These are phyloP conservation scores for Delphinus delphis DNA, from an alignment of 2,113 vertebrate species.

Conservation along the genomic window DNA sequence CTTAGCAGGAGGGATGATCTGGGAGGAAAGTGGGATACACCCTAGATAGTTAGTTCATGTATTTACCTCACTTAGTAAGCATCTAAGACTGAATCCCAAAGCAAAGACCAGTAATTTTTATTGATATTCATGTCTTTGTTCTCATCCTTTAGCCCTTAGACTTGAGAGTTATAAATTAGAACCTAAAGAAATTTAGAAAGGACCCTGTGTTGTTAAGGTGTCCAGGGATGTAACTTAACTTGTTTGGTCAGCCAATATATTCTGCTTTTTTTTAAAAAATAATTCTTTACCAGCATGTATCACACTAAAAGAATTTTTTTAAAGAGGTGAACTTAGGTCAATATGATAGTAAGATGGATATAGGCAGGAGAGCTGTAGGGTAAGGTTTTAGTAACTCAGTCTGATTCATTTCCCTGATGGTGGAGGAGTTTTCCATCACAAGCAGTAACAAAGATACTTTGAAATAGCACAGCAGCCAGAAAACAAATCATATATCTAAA, in stretches of 20 bases:
- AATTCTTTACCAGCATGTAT: not conserved
- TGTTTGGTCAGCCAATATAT: slow-evolving; percentile 29
- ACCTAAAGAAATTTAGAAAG: slow-evolving; percentile 28
- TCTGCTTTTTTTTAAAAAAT: not conserved
- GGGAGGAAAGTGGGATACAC: not conserved
- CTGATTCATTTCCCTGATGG: slow-evolving; percentile 52
- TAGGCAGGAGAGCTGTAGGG: not conserved
- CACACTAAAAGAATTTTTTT: slow-evolving; percentile 31
- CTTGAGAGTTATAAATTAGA: slow-evolving; percentile 29
- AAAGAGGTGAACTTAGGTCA: not conserved
- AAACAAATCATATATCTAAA: slow-evolving; percentile 70
- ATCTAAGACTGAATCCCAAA: slow-evolving; percentile 42
- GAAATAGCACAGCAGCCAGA: slow-evolving; percentile 59
- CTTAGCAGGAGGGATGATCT: not conserved
- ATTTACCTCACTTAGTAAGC: not conserved
- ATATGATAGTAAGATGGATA: not conserved
- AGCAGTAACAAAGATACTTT: slow-evolving; percentile 37
- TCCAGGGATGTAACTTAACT: slow-evolving; percentile 43
- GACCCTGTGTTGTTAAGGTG: not conserved
- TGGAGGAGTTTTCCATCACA: slow-evolving; percentile 14
- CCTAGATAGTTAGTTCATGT: not conserved
- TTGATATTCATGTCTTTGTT: not conserved
- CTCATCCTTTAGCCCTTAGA: not conserved
- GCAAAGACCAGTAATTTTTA: not conserved
- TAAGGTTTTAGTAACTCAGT: slow-evolving; percentile 21